Evolutionary conservation across 1,140 invertebrate genomes (phyloP).

Genomic region (Aphaenogaster rudis): DNA sequence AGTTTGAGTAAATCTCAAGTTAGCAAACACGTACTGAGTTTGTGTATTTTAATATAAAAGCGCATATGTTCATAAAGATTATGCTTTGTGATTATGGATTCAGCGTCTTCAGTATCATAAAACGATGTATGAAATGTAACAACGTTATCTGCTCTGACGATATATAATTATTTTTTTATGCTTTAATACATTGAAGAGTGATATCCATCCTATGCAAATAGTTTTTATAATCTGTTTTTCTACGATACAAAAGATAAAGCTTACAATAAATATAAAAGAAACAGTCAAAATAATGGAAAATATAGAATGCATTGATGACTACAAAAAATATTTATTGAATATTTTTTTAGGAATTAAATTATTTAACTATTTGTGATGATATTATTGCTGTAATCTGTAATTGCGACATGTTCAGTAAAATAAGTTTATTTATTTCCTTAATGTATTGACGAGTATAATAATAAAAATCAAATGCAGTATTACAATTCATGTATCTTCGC

Average conservation of each 20-base stretch:
- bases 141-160: background rate
- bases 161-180: slow-evolving; percentile 29
- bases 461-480: slow-evolving; percentile 12
- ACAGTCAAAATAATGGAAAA: background rate
- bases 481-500: slow-evolving; percentile 10
- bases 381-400: background rate
- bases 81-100: background rate
- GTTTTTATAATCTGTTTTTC: slow-evolving; percentile 14
- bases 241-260: background rate
- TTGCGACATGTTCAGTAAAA: background rate
- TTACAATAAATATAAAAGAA: slow-evolving; percentile 9
- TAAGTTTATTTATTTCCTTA: slow-evolving; percentile 2
- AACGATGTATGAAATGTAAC: slow-evolving; percentile 2
- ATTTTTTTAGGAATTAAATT: slow-evolving; percentile 1
- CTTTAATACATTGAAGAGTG: background rate
- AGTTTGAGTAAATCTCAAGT: background rate
- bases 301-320: background rate
- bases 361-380: slow-evolving; percentile 1
- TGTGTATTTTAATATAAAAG: slow-evolving; percentile 11
- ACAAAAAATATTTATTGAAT: background rate
- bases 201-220: background rate
- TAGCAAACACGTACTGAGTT: slow-evolving; percentile 12
- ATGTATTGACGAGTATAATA: background rate
- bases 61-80: slow-evolving; percentile 2
- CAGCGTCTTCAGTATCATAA: background rate